Conservation (phyloP, 2,888 invertebrate genomes). For the Caenorhabditis parvicauda region DNA sequence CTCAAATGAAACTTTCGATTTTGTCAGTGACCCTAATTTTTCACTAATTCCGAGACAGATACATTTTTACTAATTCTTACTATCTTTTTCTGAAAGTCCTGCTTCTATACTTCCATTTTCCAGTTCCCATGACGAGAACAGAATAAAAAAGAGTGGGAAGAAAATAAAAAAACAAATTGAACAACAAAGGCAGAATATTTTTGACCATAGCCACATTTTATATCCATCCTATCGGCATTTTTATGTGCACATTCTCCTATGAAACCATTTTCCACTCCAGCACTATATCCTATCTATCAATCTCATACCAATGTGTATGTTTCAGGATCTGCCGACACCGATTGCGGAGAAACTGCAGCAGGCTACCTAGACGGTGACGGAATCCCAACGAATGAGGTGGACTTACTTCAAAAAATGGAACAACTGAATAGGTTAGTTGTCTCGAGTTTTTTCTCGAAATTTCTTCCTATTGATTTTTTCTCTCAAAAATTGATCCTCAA, state of each 20-base stretch:
- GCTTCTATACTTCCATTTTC: too few relatives aligned
- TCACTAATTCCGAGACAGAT: too few relatives aligned
- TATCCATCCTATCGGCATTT: background rate
- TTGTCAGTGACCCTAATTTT: too few relatives aligned
- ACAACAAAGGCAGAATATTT: background rate
- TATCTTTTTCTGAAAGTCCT: too few relatives aligned
- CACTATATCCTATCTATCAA: background rate
- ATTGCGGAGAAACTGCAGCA: conserved; percentile 40
- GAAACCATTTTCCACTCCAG: background rate
- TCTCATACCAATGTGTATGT: background rate
- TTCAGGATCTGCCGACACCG: conserved; percentile 48
- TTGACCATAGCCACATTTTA: background rate
- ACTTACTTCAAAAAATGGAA: conserved; percentile 58
- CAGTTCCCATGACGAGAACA: too few relatives aligned
- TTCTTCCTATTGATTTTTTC: too few relatives aligned
- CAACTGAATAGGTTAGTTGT: conserved; percentile 54
- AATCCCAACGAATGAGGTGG: conserved; percentile 36
- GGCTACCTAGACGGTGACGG: conserved; percentile 18
- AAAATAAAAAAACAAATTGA: background rate
- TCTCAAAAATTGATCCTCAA: too few relatives aligned
- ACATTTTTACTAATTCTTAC: too few relatives aligned
- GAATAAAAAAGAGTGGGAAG: background rate
- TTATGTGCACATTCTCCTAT: background rate
- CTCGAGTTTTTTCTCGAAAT: background rate
- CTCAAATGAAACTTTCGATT: too few relatives aligned